Conservation (phyloP, 2,888 invertebrate species). For the Mamestra brassicae region DNA sequence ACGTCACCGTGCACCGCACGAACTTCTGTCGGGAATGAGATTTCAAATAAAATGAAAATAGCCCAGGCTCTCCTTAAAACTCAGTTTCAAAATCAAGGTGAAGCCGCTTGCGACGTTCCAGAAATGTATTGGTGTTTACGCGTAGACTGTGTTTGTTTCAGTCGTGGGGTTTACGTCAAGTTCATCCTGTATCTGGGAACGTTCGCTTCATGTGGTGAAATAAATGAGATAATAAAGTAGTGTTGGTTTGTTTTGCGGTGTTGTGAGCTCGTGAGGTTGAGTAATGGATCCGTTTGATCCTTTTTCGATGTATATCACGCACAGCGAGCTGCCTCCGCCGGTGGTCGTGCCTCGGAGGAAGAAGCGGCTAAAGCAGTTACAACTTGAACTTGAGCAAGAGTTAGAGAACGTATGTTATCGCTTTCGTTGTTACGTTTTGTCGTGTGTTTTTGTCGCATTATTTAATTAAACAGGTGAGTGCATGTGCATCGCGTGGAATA, state of each 20-base stretch:
- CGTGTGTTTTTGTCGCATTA: constrained; percentile 64
- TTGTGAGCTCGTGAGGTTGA: constrained; percentile 62
- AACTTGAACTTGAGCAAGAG: constrained; percentile 80
- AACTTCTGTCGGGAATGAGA: constrained; percentile 86
- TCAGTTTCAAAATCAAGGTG: constrained; percentile 91
- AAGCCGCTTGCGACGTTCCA: constrained; percentile 86
- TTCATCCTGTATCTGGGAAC: constrained; percentile 77
- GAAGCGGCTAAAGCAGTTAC: constrained; percentile 86
- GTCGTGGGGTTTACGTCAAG: constrained; percentile 77
- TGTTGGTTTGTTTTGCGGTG: constrained; percentile 66
- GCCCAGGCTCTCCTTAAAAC: constrained; percentile 84
- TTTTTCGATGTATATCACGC: constrained; percentile 87
- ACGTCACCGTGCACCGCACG: constrained; percentile 82
- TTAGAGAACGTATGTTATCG: constrained; percentile 69
- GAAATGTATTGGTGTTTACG: constrained; percentile 84
- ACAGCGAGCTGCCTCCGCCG: constrained; percentile 85
- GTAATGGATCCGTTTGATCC: constrained; percentile 88
- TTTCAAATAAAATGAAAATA: constrained; percentile 88
- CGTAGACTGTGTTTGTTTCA: constrained; percentile 74
- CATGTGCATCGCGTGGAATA: constrained; percentile 54
- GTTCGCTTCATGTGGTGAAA: constrained; percentile 68
- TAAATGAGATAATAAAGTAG: constrained; percentile 74
- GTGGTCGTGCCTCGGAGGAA: constrained; percentile 86
- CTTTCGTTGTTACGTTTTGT: constrained; percentile 58
- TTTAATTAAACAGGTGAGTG: constrained; percentile 68